Percentiles rank a stretch among this genome's conserved stretches.
phyloP scores from a whole-genome alignment of 1,140 invertebrate species.

The Drosophila sulfurigaster region DNA sequence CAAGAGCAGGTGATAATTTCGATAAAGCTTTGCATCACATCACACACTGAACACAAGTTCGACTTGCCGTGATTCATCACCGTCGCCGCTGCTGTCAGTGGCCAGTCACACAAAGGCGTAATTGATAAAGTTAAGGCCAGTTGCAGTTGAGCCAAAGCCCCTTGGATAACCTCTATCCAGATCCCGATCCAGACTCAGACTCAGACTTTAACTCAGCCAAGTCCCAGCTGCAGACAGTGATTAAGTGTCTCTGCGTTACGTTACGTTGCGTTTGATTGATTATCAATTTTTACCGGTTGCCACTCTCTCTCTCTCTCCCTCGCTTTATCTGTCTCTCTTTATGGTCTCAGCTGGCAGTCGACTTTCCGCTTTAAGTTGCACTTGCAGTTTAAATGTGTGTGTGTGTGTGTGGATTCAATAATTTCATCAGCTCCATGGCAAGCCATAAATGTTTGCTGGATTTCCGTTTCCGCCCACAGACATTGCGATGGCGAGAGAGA shows the following conservation, averaged over 20 bases:
- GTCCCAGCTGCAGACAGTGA: conserved; percentile 63
- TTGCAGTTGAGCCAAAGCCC: conserved; percentile 7
- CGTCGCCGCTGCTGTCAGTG: conserved; percentile 45
- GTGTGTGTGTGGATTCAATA: conserved; percentile 65
- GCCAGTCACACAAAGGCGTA: conserved; percentile 51
- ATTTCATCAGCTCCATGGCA: conserved; percentile 28
- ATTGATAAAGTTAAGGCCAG: conserved; percentile 74
- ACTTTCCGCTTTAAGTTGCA: conserved; percentile 45
- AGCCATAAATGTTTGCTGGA: conserved; percentile 54
- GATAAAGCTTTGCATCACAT: conserved; percentile 19
- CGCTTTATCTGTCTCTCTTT: conserved; percentile 7
- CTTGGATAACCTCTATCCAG: conserved; percentile 13
- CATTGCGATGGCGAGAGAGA: background rate
- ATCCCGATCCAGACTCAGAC: background rate
- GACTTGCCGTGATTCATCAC: conserved; percentile 73
- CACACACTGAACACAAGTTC: conserved; percentile 17
- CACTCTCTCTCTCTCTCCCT: background rate
- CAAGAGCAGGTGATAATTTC: conserved; percentile 45
- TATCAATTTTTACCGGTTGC: conserved; percentile 71
- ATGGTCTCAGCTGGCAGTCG: conserved; percentile 14
- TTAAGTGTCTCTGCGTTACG: conserved; percentile 70
- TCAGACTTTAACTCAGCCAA: background rate
- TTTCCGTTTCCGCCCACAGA: conserved; percentile 40
- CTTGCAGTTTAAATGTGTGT: conserved; percentile 61
- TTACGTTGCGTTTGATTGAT: conserved; percentile 67